These are phyloP conservation scores for Fregetta grallaria DNA, from an alignment of 2,113 vertebrate genomes.

Conservation along the genomic window DNA sequence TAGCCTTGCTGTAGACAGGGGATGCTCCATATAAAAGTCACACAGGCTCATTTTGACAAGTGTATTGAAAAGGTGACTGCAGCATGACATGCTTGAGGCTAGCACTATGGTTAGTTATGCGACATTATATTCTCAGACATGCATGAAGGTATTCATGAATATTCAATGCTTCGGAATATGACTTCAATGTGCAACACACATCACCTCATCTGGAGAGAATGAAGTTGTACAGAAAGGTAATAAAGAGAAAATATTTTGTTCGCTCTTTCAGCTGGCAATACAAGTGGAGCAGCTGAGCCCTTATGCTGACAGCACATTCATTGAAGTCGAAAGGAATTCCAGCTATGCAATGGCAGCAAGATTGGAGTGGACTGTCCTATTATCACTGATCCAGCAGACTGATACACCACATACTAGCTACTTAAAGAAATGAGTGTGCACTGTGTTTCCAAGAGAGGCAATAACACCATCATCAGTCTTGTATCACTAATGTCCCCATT, in stretches of 20 bases:
- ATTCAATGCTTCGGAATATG: background rate
- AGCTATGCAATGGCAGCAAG: background rate
- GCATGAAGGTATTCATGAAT: background rate
- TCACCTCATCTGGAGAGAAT: background rate
- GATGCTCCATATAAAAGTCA: background rate
- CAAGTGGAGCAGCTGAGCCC: background rate
- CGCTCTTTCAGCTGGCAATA: background rate
- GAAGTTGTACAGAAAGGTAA: background rate
- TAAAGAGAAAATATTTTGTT: background rate
- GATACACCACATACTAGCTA: background rate
- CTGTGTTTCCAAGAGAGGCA: background rate
- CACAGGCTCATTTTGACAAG: background rate
- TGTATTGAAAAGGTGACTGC: background rate
- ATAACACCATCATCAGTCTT: background rate
- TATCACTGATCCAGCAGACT: background rate
- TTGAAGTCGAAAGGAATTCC: background rate
- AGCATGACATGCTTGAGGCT: background rate
- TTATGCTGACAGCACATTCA: background rate
- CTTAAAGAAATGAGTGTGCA: background rate
- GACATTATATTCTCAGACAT: background rate
- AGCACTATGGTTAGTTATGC: background rate
- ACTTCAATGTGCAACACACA: background rate
- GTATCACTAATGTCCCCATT: too few species aligned
- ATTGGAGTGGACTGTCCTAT: background rate
- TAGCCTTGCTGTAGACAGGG: background rate